Conservation (phyloP, 2,113 vertebrate genomes). For the Theropithecus gelada region DNA sequence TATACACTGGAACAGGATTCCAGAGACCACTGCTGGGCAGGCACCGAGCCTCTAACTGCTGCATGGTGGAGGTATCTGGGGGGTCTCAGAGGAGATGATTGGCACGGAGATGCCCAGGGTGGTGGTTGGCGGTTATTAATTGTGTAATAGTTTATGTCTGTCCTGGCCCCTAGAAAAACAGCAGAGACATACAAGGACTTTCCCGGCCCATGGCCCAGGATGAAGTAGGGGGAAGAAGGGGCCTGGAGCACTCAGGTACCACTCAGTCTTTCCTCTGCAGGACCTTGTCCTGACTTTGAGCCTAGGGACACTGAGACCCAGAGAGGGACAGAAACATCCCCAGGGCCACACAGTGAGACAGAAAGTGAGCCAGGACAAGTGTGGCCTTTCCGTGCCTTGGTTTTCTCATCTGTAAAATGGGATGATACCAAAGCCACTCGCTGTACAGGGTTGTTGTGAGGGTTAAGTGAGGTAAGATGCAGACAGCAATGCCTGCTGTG, state of each 20-base stretch:
- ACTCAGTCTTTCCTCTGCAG: neutral
- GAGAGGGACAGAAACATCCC: neutral
- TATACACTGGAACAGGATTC: neutral
- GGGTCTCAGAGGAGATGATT: neutral
- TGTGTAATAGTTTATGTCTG: neutral
- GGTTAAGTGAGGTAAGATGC: neutral
- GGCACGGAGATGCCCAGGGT: neutral
- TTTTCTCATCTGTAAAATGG: neutral
- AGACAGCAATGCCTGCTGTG: neutral
- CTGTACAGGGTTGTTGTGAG: neutral
- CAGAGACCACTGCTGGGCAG: neutral
- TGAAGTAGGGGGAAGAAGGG: neutral
- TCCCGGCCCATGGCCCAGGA: neutral
- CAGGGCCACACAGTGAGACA: neutral
- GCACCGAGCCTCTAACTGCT: neutral
- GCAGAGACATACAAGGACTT: neutral
- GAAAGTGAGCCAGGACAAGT: neutral
- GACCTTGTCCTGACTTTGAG: slow-evolving; percentile 3
- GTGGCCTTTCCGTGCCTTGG: neutral
- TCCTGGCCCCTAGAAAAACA: neutral
- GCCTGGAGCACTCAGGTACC: neutral
- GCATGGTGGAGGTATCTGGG: too few relatives aligned
- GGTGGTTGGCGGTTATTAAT: neutral
- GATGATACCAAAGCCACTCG: neutral
- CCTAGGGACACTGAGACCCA: neutral